Base-by-base conservation (phyloP, 1,140 invertebrate species). In the Drosophila saltans region DNA sequence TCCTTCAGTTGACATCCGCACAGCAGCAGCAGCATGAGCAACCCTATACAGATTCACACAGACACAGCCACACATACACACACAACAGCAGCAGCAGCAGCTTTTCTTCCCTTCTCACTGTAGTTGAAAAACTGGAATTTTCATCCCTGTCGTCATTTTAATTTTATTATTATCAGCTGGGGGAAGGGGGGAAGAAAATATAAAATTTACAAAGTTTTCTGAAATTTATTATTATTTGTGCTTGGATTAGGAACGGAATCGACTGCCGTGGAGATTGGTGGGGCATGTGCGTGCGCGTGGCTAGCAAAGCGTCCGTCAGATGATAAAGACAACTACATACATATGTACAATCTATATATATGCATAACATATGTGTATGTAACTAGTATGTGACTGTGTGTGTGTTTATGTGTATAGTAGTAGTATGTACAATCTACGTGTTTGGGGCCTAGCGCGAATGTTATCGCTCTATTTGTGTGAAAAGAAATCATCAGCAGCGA, bases 141-240 rank as follows among this genome's bases (percentile, higher is more conserved):
- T 86, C 82, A 86, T 86, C 82, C 83, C 82, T 62, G 82, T 88
- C 75, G 78, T 65, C 80, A 83, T 78, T 82, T 88, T 82, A 79
- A 76, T 82, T 88, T 88, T 79, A 78, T 88, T 86, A 83, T 86
- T 52, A 77, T 88, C 82, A 86, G 59, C 24, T 52, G 16, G 16
- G 45, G 6, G 16, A 1, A 21, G 45, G 16, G 45, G 45, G 16
- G 21, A 6, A n/a, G 7, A 52, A 52, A 26, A 52, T 52, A 26
- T 21, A 52, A 61, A 61, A 61, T 61, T 26, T 61, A 61, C 59
- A 43, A 61, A 52, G 45, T 61, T 43, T 61, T 61, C 40, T 75
- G 33, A 56, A 64, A 69, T 69, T 60, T 69, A 69, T 76, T 75
- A 45, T 26, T 43, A 41, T 43, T 43, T 41, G 33, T n/a, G 33